Percentiles rank a stretch among this genome's conserved stretches.
Evolutionary conservation across 2,888 invertebrate genomes (phyloP).

Genomic region (Agelastica alni): DNA sequence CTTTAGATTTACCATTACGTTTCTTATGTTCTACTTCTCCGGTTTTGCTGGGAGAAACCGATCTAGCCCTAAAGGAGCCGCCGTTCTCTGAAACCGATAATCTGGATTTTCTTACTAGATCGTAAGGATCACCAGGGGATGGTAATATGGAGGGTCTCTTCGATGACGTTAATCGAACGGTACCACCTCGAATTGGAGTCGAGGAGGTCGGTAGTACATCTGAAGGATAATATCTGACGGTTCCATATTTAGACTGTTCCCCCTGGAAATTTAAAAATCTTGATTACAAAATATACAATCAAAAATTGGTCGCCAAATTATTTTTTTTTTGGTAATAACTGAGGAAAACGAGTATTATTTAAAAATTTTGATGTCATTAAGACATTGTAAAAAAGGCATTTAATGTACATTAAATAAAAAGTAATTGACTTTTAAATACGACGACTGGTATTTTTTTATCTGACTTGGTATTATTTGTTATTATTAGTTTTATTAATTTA

Average conservation of each 20-base stretch:
- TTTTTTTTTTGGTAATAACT: too few species aligned
- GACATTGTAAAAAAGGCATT: too few species aligned
- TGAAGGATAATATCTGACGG: constrained; percentile 60
- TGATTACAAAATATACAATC: too few species aligned
- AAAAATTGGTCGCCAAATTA: background rate
- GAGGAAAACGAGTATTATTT: too few species aligned
- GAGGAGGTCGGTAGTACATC: constrained; percentile 38
- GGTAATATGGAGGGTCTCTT: constrained; percentile 69
- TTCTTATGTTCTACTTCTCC: constrained; percentile 32
- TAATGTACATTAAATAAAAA: too few species aligned
- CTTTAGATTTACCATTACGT: constrained; percentile 43
- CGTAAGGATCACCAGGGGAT: constrained; percentile 74
- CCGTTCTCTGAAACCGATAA: constrained; percentile 63
- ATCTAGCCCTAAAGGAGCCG: constrained; percentile 55
- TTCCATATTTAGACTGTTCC: constrained; percentile 63
- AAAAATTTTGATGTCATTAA: too few species aligned
- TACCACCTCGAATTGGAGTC: constrained; percentile 63
- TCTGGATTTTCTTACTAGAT: constrained; percentile 79
- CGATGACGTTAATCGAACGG: constrained; percentile 66
- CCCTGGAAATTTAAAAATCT: constrained; percentile 13
- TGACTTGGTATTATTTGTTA: too few species aligned
- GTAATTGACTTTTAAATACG: too few species aligned
- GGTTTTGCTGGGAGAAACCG: constrained; percentile 53
- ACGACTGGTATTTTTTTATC: too few species aligned
- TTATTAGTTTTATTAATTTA: too few species aligned